Base-by-base conservation (phyloP, 2,888 invertebrate species). In the Spatulosminthurus flaviceps region DNA sequence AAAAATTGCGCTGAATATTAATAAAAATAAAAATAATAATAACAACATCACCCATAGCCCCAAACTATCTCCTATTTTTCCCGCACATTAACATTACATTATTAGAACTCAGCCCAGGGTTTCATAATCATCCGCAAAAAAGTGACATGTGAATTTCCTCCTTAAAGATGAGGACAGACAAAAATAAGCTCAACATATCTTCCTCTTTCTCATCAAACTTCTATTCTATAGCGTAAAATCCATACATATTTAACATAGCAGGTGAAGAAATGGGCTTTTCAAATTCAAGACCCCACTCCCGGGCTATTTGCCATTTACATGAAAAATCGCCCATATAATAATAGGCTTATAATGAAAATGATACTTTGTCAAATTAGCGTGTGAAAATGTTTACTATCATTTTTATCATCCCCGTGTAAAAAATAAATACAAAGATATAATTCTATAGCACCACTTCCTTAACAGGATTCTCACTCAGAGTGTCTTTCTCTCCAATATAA, bases 91-190 rank as follows among this genome's bases (percentile, higher is more conserved):
- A 21, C 11, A 67, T 24, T 67, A n/a, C 51, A 51, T 29, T 28
- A 64, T n/a, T n/a, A n/a, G n/a, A n/a, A n/a, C n/a, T n/a, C n/a
- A n/a, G n/a, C n/a, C 41, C 19, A 28, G 24, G 43, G 34, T 22
- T n/a, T 75, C 41, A 75, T 66, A 64, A 64, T 64, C 41, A 64
- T 64, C 66, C 34, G 41, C 34, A 64, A 75, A n/a, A n/a, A 74
- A 75, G 64, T 75, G 75, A 64, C 75, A 64, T 75, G 34, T 21
- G 28, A 66, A 75, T 22, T 72, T 72, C 28, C 22, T 24, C n/a
- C n/a, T n/a, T n/a, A n/a, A n/a, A n/a, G n/a, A n/a, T n/a, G n/a
- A n/a, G n/a, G 11, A 13, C 16, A 42, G 71, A 1, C 34, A 41
- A 21, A 72, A 22, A 70, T 22, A 21, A 70, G 70, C 41, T 51